Percentiles rank a stretch among this genome's conserved stretches.
Evolutionary conservation across 2,888 invertebrate species (phyloP).

Genomic region (Tipula lateralis): DNA sequence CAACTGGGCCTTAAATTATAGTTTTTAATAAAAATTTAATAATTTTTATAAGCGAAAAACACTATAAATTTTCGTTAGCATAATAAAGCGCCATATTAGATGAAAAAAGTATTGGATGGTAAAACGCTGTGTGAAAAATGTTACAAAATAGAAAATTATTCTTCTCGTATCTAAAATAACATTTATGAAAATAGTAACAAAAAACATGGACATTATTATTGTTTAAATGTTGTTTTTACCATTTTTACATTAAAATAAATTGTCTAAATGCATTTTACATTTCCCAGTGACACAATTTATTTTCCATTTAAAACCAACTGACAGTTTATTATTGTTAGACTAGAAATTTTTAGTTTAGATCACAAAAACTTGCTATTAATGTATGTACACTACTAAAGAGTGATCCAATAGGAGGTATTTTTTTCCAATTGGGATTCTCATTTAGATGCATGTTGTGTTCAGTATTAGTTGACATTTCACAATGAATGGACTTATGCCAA

Average conservation of each 20-base stretch:
- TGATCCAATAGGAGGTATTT: too few relatives aligned
- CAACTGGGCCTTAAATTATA: neutral
- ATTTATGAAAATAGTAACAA: neutral
- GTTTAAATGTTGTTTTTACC: neutral
- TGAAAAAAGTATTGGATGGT: neutral
- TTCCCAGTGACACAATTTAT: neutral
- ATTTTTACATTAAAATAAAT: conserved; percentile 1
- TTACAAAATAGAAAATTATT: neutral
- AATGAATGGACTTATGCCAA: too few relatives aligned
- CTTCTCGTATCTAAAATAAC: neutral
- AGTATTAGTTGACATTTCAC: too few relatives aligned
- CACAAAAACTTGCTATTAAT: too few relatives aligned
- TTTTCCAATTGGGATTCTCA: too few relatives aligned
- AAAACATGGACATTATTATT: neutral
- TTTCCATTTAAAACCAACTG: neutral
- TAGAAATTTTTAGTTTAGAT: neutral
- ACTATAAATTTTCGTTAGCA: neutral
- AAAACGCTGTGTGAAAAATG: neutral
- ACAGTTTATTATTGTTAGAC: neutral
- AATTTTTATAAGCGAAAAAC: neutral
- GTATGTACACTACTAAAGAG: too few relatives aligned
- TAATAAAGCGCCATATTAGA: neutral
- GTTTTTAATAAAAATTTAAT: neutral
- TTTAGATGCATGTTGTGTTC: too few relatives aligned
- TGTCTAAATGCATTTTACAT: neutral